Evolutionary conservation across 2,797 vertebrate species (phyloP), one percentile per base, ranked within the genome.

Genomic region (Moxostoma hubbsi): DNA sequence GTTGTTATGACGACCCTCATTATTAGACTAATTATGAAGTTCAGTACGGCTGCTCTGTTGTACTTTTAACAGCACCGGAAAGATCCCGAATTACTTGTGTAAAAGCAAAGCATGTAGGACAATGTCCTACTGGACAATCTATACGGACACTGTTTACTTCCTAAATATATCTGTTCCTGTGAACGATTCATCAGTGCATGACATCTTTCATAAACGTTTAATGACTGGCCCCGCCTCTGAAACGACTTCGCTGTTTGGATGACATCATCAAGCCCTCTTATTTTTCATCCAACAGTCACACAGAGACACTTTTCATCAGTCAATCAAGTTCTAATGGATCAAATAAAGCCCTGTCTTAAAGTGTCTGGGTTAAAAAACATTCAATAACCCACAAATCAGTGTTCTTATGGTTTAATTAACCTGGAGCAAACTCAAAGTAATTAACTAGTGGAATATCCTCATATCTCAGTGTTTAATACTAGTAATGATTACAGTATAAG

Each of bases 1-100:
- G 50, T 65, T 75, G 61, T 47, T 75, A 75, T 65, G 73, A 65
- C 61, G 55, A 64, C 73, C 36, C 0, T 7, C 4, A 46, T 55
- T 46, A 58, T 72, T 47, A 47, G 54, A 58, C 43, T 58, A 72
- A 47, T 72, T 58, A 18, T 58, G 54, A 57, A 47, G 54, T 12
- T 12, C 0, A 70, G 13, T n/a, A 55, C 2, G 51, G 51, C 2
- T n/a, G 16, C 16, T 7, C 18, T 63, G 36, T 16, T 16, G 9
- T 54, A 18, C 54, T 11, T 46, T 71, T n/a, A 57, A 7, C 54
- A 47, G 53, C 36, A 5, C n/a, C 46, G 36, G 50, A 46, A 66
- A 58, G 53, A 49, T 8, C n/a, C 54, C 53, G 6, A 7, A 0
- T 0, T 65, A 58, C 73, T 75, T 76, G 16, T 12, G 51, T 11